phyloP scores from a whole-genome alignment of 2,888 invertebrate species.

The Parnassius mnemosyne region DNA sequence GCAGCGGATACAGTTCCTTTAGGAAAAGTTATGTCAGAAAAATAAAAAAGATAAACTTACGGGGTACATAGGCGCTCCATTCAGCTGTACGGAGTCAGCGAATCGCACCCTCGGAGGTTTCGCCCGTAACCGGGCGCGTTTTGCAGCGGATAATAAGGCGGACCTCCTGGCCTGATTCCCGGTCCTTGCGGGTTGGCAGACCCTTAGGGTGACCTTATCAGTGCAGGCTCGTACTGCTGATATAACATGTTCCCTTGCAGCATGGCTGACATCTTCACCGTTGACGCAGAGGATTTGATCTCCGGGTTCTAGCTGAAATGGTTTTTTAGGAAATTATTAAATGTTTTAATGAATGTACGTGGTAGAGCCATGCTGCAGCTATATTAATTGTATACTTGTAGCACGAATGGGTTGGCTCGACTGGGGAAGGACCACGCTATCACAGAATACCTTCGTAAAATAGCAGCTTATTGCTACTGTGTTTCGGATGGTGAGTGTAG shows the following conservation, averaged over 20 bases:
- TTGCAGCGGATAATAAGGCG: constrained; percentile 92
- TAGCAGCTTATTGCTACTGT: no score
- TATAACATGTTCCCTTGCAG: constrained; percentile 94
- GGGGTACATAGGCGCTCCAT: constrained; percentile 90
- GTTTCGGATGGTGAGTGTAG: no score
- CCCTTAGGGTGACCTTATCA: constrained; percentile 86
- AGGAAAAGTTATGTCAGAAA: no score
- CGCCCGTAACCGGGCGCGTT: constrained; percentile 89
- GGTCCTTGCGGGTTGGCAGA: constrained; percentile 89
- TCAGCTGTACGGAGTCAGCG: constrained; percentile 93
- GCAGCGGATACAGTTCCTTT: no score
- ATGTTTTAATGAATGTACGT: no score
- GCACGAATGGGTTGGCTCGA: no score
- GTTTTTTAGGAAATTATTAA: no score
- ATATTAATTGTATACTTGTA: no score
- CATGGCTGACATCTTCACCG: constrained; percentile 92
- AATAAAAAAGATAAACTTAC: constrained; percentile 65
- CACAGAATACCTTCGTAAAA: no score
- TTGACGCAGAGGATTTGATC: constrained; percentile 95
- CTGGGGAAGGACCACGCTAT: no score
- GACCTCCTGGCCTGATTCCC: constrained; percentile 84
- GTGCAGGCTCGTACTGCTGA: constrained; percentile 91
- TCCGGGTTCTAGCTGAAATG: constrained; percentile 87
- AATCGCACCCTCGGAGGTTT: constrained; percentile 93
- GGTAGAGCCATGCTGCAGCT: no score